Evolutionary conservation across 2,888 invertebrate species (phyloP), one percentile per base, ranked within the genome.

Genomic region (Emmelina monodactyla): DNA sequence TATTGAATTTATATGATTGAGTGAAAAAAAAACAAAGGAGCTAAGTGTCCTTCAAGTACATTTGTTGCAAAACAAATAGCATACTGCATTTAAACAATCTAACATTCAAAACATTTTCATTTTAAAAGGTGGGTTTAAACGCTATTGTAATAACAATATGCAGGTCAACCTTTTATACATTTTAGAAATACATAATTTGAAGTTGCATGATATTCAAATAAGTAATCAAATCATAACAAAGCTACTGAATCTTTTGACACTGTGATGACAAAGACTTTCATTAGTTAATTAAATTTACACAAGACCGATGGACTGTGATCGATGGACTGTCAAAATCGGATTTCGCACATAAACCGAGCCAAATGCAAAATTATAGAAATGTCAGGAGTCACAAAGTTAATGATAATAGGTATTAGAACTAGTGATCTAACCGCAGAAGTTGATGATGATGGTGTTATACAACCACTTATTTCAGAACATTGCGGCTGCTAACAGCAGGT

Each of bases 311-410:
- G 11, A 25, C 11, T n/a, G 9, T 25, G 25, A 25, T 25, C 4
- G 25, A 25, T 25, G 25, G 25, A n/a, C 25, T 10, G 25, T 25
- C 25, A 25, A 25, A 25, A 25, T 7, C 11, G 11, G 11, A n/a
- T n/a, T 25, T 7, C 11, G 25, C 4, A 25, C 3, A 10, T 11
- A 25, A 25, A n/a, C 11, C 9, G 19, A n/a, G 25, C 25, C 4
- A 25, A n/a, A n/a, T n/a, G n/a, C n/a, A 7, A 11, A 25, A 10
- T 10, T 4, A 25, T 11, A 25, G 25, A 25, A 25, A 11, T 58
- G 54, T 59, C 55, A 55, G 51, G 55, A 49, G 56, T 60, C 55
- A 52, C 55, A 49, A 49, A 16, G 54, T 50, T 49, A 55, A 55
- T 52, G 45, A 49, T 44, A 43, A 40, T 46, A 45, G 44, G 46